Conservation (phyloP, 2,797 vertebrate species). For the Spinibarbus caldwelli region DNA sequence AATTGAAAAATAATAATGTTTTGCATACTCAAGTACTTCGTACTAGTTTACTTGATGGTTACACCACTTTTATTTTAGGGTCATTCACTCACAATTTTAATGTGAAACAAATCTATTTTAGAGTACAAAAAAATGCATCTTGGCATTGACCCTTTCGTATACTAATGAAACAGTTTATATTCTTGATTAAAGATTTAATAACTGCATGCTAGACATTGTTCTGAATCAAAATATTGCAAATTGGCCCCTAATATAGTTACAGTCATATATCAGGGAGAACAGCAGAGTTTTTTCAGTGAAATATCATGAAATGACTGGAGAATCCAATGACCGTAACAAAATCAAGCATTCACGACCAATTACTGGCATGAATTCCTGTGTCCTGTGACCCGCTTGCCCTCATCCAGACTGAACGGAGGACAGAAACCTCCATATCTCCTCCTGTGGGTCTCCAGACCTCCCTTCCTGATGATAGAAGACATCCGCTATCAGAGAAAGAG, state of each 20-base stretch:
- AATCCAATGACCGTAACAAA: slow-evolving; percentile 35
- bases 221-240: neutral
- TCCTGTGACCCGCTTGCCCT: slow-evolving; percentile 49
- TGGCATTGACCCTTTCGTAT: neutral
- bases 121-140: neutral
- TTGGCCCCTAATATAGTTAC: neutral
- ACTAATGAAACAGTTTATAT: neutral
- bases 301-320: slow-evolving; percentile 31
- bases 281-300: slow-evolving; percentile 14
- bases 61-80: neutral
- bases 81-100: neutral
- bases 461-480: slow-evolving; percentile 52
- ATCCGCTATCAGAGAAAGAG: slow-evolving; percentile 14
- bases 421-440: slow-evolving; percentile 46
- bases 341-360: slow-evolving; percentile 52
- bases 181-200: neutral
- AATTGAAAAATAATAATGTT: too few species aligned
- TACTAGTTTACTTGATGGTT: neutral
- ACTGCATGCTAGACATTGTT: neutral
- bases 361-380: slow-evolving; percentile 47
- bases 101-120: neutral
- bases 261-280: neutral
- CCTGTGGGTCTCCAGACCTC: slow-evolving; percentile 8
- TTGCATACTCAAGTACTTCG: too few species aligned
- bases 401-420: slow-evolving; percentile 14